A percentile compares a stretch with the other conserved stretches of the same genome.
Evolutionary conservation across 2,113 vertebrate species (phyloP).

Genomic region (cat (Felis catus)): DNA sequence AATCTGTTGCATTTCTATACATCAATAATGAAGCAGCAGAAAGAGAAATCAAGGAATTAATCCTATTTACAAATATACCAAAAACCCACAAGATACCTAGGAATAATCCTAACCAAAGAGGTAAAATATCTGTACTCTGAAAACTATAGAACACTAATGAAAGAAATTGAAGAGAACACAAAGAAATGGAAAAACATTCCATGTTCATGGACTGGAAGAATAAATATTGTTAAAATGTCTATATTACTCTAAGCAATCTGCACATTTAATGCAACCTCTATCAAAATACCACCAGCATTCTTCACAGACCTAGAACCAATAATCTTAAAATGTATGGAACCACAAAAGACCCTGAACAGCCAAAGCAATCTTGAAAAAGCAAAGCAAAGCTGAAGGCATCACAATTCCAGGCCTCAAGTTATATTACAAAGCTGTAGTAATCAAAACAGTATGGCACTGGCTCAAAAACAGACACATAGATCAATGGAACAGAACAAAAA

Average conservation of each 20-base stretch:
- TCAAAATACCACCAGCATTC: not conserved
- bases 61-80: not conserved
- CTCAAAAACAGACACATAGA: not conserved
- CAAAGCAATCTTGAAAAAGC: not conserved
- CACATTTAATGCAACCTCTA: not conserved
- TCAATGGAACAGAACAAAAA: not conserved
- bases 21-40: not conserved
- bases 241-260: not conserved
- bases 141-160: not conserved
- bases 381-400: not conserved
- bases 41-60: not conserved
- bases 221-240: not conserved
- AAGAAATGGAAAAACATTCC: not conserved
- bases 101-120: not conserved
- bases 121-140: not conserved
- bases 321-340: not conserved
- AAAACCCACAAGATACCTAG: not conserved
- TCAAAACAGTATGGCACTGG: not conserved
- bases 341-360: not conserved
- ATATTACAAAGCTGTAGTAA: not conserved
- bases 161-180: not conserved
- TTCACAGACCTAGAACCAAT: not conserved
- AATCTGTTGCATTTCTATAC: not conserved
- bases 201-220: not conserved
- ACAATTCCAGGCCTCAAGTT: not conserved